Percentiles rank a stretch among this genome's conserved stretches.
Conservation (phyloP, 1,140 invertebrate genomes). For the Rhizoglyphus robini region DNA sequence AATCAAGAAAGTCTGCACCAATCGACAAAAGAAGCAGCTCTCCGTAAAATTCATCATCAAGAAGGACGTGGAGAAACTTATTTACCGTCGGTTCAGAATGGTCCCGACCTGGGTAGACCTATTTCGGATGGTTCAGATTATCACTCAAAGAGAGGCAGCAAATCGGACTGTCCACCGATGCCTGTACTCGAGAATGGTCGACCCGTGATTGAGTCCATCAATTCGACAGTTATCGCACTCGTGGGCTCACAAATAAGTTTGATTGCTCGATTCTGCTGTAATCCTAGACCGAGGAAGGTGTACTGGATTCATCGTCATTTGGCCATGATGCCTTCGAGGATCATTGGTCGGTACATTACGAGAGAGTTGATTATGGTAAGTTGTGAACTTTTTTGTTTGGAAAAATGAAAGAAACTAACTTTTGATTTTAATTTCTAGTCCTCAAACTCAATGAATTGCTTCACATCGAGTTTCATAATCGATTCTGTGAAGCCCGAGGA, state of each 20-base stretch:
- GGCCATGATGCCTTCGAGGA: conserved; percentile 41
- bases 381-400: conserved; percentile 12
- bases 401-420: neutral
- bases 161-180: neutral
- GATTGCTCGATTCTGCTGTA: conserved; percentile 44
- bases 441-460: conserved; percentile 39
- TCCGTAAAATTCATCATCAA: conserved; percentile 10
- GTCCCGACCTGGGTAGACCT: neutral
- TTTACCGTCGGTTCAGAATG: neutral
- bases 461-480: conserved; percentile 40
- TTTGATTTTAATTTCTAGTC: conserved; percentile 31
- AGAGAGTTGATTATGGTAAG: conserved; percentile 41
- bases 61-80: neutral
- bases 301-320: conserved; percentile 43
- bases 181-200: conserved; percentile 30
- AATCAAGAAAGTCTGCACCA: neutral
- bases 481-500: conserved; percentile 40
- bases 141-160: neutral
- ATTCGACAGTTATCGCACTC: conserved; percentile 39
- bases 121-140: neutral
- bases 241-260: conserved; percentile 40
- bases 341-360: conserved; percentile 38
- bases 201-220: conserved; percentile 42
- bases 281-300: conserved; percentile 40
- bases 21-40: neutral